These are phyloP conservation scores for Oikopleura vanhoeffeni DNA, from an alignment of 23 tunicate genomes.

Conservation along the genomic window DNA sequence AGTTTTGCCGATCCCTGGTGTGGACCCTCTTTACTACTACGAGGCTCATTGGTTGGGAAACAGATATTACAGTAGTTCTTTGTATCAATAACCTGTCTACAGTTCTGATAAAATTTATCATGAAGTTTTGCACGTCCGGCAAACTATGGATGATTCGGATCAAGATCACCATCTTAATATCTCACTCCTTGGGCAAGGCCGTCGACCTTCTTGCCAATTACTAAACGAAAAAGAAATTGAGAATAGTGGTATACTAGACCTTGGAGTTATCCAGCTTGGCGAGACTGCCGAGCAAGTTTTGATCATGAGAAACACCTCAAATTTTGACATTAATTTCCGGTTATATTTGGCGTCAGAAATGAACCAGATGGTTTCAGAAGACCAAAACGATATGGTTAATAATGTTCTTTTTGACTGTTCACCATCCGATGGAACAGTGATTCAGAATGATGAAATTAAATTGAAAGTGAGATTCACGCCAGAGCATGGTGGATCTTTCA, in stretches of 20 bases:
- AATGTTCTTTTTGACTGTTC: background rate
- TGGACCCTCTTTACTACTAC: too few relatives aligned
- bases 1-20: too few relatives aligned
- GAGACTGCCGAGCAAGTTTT: background rate
- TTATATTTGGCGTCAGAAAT: background rate
- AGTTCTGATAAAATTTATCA: background rate
- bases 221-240: too few relatives aligned
- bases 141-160: background rate
- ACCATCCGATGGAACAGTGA: background rate
- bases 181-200: background rate
- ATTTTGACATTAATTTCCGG: background rate
- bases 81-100: too few relatives aligned
- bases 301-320: background rate
- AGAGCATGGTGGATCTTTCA: background rate
- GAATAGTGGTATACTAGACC: background rate
- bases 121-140: background rate
- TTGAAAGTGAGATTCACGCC: background rate
- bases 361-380: background rate
- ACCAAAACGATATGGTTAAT: too few relatives aligned
- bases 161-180: background rate
- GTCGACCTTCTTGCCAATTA: background rate
- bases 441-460: background rate
- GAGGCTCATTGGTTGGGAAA: too few relatives aligned
- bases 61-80: too few relatives aligned
- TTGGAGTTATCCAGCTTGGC: background rate